phyloP scores from a whole-genome alignment of 2,888 invertebrate genomes.

The Drosophila planitibia region DNA sequence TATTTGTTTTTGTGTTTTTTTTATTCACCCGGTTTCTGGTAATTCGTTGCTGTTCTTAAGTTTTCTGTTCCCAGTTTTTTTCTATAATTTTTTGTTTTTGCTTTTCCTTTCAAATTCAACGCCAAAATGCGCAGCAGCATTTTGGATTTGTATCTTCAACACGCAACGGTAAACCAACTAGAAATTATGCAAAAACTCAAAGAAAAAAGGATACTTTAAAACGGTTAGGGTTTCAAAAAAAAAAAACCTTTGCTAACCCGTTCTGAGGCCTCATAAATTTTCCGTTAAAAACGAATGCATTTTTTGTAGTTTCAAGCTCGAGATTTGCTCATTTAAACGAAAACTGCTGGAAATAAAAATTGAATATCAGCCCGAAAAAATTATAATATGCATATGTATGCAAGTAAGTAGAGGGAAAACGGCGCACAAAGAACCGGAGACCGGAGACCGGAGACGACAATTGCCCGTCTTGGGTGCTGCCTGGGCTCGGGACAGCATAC shows the following conservation, averaged over 20 bases:
- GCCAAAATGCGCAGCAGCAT: constrained; percentile 49
- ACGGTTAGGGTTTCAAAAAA: constrained; percentile 9
- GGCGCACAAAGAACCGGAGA: constrained; percentile 44
- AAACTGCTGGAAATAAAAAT: constrained; percentile 61
- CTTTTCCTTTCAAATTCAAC: neutral
- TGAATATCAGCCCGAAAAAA: constrained; percentile 45
- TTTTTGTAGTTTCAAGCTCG: constrained; percentile 31
- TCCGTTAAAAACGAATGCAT: constrained; percentile 77
- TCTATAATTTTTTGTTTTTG: neutral
- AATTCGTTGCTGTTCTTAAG: neutral
- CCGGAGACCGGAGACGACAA: constrained; percentile 66
- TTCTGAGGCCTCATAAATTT: constrained; percentile 68
- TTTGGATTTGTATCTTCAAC: constrained; percentile 71
- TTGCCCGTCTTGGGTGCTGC: constrained; percentile 62
- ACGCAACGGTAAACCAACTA: constrained; percentile 65
- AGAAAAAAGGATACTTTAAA: constrained; percentile 13
- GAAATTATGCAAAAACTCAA: constrained; percentile 51
- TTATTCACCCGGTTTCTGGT: constrained; percentile 16
- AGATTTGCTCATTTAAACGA: constrained; percentile 76
- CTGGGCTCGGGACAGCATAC: constrained; percentile 8
- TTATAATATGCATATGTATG: constrained; percentile 29
- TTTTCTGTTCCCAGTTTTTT: constrained; percentile 5
- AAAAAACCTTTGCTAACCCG: constrained; percentile 35
- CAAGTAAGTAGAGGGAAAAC: constrained; percentile 28
- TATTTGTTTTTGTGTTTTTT: constrained; percentile 7